These are phyloP conservation scores for Lathamus discolor DNA, from an alignment of 2,113 vertebrate genomes.

Conservation along the genomic window DNA sequence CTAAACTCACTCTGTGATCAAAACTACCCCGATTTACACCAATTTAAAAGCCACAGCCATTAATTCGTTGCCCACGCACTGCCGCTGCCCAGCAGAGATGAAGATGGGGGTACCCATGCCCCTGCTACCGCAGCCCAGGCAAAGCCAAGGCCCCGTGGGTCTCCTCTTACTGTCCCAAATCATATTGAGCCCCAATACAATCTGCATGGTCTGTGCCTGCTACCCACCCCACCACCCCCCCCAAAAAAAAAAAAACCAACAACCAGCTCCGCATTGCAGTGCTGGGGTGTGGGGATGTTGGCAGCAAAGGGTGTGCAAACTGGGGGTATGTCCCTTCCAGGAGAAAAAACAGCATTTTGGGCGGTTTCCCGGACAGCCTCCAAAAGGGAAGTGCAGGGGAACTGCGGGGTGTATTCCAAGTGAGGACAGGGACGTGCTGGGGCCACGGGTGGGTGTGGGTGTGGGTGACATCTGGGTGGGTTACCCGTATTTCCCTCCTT, in stretches of 20 bases:
- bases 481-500: neutral
- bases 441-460: accelerated
- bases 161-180: neutral
- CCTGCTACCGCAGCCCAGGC: neutral
- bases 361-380: neutral
- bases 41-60: neutral
- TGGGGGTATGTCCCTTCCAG: neutral
- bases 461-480: neutral
- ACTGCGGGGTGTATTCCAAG: accelerated
- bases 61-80: neutral
- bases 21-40: neutral
- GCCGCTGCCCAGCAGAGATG: neutral
- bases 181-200: accelerated
- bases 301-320: neutral
- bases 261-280: constrained; percentile 46
- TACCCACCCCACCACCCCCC: accelerated
- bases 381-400: accelerated
- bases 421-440: neutral
- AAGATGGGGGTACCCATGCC: neutral
- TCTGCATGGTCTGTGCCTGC: neutral
- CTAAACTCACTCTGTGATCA: neutral
- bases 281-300: neutral
- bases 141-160: neutral
- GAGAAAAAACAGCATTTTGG: neutral
- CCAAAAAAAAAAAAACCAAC: neutral